These are phyloP conservation scores for Helogale parvula DNA, from an alignment of 2,113 vertebrate species.

Conservation along the genomic window DNA sequence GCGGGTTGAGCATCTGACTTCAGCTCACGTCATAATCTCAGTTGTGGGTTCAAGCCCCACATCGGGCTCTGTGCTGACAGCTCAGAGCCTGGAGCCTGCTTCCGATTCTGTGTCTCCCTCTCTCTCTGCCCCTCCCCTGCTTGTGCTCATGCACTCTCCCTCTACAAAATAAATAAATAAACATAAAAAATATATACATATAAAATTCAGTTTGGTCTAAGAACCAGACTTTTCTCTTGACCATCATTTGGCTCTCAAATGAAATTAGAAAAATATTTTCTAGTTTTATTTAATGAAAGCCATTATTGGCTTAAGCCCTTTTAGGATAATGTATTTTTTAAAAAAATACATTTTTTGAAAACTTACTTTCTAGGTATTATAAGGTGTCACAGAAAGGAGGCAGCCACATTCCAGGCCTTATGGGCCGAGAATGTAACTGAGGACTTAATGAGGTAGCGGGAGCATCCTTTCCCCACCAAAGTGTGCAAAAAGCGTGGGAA, in stretches of 20 bases:
- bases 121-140: no score
- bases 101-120: no score
- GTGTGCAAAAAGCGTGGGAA: neutral
- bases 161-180: no score
- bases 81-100: no score
- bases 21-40: no score
- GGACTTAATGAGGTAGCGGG: neutral
- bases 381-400: neutral
- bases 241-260: constrained; percentile 43
- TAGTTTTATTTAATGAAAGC: constrained; percentile 63
- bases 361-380: neutral
- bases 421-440: neutral
- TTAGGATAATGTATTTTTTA: neutral
- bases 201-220: neutral
- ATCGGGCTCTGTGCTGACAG: no score
- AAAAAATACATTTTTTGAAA: neutral
- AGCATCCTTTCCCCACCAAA: neutral
- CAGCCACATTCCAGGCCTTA: neutral
- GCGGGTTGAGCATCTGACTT: no score
- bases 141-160: no score
- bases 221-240: constrained; percentile 8
- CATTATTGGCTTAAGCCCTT: constrained; percentile 49
- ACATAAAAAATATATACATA: no score
- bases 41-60: no score
- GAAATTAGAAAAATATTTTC: constrained; percentile 62